A percentile compares a stretch with the other conserved stretches of the same genome.
phyloP scores from a whole-genome alignment of 2,113 vertebrate genomes.

The Rhabdomys dilectus region DNA sequence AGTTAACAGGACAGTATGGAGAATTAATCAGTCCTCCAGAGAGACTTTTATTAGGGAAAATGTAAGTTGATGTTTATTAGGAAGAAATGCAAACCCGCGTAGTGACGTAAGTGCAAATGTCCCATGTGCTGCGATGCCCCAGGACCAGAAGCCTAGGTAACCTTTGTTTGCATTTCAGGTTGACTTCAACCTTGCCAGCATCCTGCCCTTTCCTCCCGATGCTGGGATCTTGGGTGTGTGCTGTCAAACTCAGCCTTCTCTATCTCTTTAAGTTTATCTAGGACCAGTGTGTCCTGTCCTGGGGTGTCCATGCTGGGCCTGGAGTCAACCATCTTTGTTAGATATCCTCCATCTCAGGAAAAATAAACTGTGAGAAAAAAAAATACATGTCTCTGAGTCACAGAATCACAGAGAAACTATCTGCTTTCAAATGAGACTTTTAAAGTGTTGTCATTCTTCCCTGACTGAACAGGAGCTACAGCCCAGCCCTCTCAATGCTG shows the following conservation, averaged over 20 bases:
- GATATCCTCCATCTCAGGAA: not conserved
- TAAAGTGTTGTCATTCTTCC: slow-evolving; percentile 25
- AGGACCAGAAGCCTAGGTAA: not conserved
- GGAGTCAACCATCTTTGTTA: slow-evolving; percentile 20
- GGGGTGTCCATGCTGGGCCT: not conserved
- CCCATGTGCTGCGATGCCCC: not conserved
- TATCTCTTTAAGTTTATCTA: not conserved
- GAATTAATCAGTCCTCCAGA: slow-evolving; percentile 42
- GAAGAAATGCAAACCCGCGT: not conserved
- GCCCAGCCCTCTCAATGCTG: not conserved
- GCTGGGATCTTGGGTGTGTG: not conserved
- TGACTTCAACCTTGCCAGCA: not conserved
- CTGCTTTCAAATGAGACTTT: slow-evolving; percentile 23
- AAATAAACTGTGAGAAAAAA: not conserved
- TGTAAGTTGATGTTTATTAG: slow-evolving; percentile 2
- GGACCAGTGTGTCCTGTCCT: not conserved
- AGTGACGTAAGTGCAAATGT: not conserved
- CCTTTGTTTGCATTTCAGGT: not conserved
- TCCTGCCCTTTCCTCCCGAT: not conserved
- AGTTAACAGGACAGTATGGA: slow-evolving; percentile 10
- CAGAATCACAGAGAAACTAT: not conserved
- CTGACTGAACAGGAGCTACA: not conserved
- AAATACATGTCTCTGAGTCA: not conserved
- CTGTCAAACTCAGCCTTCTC: not conserved
- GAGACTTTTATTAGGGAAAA: slow-evolving; percentile 22